These are phyloP conservation scores for Megaptera novaeangliae DNA, from an alignment of 2,113 vertebrate species.

Conservation along the genomic window DNA sequence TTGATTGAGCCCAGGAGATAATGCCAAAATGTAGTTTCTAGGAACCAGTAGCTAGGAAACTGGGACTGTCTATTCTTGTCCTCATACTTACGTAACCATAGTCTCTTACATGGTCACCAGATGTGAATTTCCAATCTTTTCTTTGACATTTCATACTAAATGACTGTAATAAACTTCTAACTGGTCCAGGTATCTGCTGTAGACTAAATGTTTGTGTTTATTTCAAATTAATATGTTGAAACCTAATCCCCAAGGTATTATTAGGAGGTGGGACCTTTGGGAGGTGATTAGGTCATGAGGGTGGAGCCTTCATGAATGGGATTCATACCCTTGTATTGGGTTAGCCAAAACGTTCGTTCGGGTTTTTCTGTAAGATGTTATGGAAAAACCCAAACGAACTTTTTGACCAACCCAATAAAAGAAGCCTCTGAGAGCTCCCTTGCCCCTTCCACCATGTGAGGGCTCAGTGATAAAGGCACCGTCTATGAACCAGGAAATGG, in stretches of 20 bases:
- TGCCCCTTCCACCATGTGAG: not conserved
- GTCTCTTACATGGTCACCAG: not conserved
- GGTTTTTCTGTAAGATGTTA: no score
- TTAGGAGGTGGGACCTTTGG: not conserved
- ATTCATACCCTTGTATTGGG: not conserved
- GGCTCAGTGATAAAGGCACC: not conserved
- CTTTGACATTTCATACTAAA: not conserved
- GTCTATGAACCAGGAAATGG: not conserved
- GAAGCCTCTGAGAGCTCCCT: not conserved
- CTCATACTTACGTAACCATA: not conserved
- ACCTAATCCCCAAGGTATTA: not conserved
- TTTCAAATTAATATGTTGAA: not conserved
- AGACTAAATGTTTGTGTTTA: not conserved
- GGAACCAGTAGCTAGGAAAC: not conserved
- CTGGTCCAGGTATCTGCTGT: not conserved
- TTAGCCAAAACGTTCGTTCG: accelerated
- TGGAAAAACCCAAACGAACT: no score
- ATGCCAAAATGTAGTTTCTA: not conserved
- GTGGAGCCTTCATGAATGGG: not conserved
- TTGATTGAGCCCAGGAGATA: not conserved
- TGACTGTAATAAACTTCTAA: not conserved
- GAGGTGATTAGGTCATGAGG: not conserved
- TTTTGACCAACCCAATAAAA: not conserved
- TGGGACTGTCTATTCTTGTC: not conserved
- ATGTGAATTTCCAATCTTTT: not conserved